Evolutionary conservation across 1,140 invertebrate genomes (phyloP).

Genomic region (Euura saliciscinereae): DNA sequence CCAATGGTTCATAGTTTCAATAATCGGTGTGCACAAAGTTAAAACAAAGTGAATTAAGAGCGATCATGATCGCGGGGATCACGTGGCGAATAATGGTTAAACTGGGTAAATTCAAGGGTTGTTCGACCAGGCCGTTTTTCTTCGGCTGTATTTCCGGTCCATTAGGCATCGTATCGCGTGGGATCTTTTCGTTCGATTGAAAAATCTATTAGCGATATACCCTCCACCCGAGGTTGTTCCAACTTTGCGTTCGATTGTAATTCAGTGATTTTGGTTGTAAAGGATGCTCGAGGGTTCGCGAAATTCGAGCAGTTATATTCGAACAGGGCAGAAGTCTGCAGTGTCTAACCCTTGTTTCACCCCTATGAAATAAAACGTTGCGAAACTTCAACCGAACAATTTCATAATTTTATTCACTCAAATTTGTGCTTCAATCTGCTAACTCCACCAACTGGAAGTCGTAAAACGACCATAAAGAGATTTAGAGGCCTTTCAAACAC

Average conservation of each 20-base stretch:
- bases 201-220: slow-evolving; percentile 36
- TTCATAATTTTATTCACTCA: too few relatives aligned
- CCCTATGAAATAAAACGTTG: too few relatives aligned
- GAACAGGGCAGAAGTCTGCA: too few relatives aligned
- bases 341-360: too few relatives aligned
- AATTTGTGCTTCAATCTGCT: too few relatives aligned
- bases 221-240: slow-evolving; percentile 20
- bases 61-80: background rate
- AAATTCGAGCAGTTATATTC: too few relatives aligned
- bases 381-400: too few relatives aligned
- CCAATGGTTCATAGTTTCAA: too few relatives aligned
- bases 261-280: background rate
- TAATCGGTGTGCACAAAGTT: too few relatives aligned
- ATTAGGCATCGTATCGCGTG: slow-evolving; percentile 28
- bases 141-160: slow-evolving; percentile 28
- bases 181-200: slow-evolving; percentile 32
- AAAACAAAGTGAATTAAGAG: background rate
- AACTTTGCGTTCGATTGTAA: slow-evolving; percentile 3
- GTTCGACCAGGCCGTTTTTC: slow-evolving; percentile 20
- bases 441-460: too few relatives aligned
- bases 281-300: background rate
- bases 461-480: too few relatives aligned
- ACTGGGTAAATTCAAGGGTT: background rate
- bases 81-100: background rate
- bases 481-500: too few relatives aligned